Base-by-base conservation (phyloP, 1,140 invertebrate genomes). In the Euura saliciscinereae region DNA sequence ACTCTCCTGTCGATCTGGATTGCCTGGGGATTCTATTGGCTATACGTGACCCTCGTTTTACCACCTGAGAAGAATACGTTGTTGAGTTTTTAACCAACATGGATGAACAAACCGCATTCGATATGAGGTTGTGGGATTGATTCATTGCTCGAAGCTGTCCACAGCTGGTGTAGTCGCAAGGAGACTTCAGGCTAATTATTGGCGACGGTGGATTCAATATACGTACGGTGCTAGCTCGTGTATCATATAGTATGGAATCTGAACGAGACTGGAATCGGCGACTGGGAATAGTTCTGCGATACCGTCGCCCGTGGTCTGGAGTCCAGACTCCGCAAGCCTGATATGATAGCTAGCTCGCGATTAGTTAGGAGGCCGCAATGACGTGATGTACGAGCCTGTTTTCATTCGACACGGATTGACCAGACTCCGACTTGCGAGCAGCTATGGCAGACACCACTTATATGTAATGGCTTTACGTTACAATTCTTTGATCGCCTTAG, bases 111-210 rank as follows among this genome's bases (percentile, higher is more conserved):
- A 6, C 3, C 8, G 51, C 2, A n/a, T 78, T 76, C 78, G 77
- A 79, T 73, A 73, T 77, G 76, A 77, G 74, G 71, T 28, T 28
- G 66, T 74, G 68, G 70, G 72, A 77, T 78, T 78, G 78, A 79
- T 79, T 78, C 76, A 79, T 78, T 69, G 76, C 70, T 72, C 71
- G 75, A 78, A 77, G 78, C 76, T 77, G 77, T 76, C 77, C 28
- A 28, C 28, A 28, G 77, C 76, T 73, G 69, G 59, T 46, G 66
- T 43, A 13, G 13, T 71, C 66, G 67, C 68, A 65, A 69, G 51
- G 11, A 65, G 59, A 11, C 44, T 64, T 65, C 69, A 46, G 44
- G 70, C 66, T 74, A 75, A 77, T 77, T 77, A 78, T 77, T 68
- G 10, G 68, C 13, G 42, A 67, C 66, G 66, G 10, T 8, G 8